Base-by-base conservation (phyloP, 30 jellyfish, hydroid and myxozoan genomes). In the Aurelia sp. region DNA sequence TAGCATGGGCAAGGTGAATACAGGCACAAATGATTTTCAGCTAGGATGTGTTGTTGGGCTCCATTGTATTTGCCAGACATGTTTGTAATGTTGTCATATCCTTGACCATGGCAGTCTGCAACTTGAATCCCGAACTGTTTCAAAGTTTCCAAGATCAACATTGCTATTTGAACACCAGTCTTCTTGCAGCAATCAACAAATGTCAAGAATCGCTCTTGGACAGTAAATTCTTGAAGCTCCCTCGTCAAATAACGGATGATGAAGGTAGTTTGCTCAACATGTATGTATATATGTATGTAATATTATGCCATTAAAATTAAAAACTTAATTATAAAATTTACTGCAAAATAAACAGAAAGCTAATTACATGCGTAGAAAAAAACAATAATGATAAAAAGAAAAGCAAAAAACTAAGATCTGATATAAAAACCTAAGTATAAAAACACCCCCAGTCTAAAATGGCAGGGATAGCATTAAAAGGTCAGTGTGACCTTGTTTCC, bases 51-150 rank as follows among this genome's bases (percentile, higher is more conserved):
- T 41, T 85, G 60, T 78, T 88, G 91, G 55, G 78, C 91, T 22
- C 96, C 91, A 87, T 87, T 87, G 68, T 76, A 66, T 77, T 74
- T 76, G 31, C 86, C 96, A 76, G 91, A 87, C 91, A 87, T 75
- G 63, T 76, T 87, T 68, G 96, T 82, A 20, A 88, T 88, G 79
- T 77, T 88, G 31, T 78, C 92, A 52, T 77, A 67, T 71, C 96
- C 96, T 88, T 88, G 87, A 20, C 96, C 87, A 44, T 88, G 91
- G 70, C 87, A 87, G 53, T 87, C 96, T 44, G 82, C 33, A 78
- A 87, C 50, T 18, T 88, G 79, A n/a, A 85, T 74, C 57, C 88
- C 81, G 73, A 19, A 24, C 65, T 73, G 40, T 72, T 57, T 24
- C 44, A 61, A 57, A 4, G 88, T 74, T 53, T 78, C 64, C 76